phyloP scores from a whole-genome alignment of 1,140 invertebrate genomes.

The Theocolax elegans region DNA sequence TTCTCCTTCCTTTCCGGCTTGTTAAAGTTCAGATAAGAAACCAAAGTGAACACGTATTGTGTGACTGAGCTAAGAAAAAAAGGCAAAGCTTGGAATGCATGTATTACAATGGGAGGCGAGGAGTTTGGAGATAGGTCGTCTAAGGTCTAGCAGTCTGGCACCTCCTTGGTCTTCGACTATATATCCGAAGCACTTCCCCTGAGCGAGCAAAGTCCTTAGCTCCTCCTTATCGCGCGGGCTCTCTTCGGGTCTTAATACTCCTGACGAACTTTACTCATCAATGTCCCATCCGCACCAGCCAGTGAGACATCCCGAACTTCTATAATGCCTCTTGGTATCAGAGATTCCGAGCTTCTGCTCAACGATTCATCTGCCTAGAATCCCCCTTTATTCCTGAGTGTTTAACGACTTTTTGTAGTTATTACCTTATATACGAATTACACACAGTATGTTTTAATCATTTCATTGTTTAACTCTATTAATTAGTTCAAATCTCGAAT shows the following conservation, averaged over 20 bases:
- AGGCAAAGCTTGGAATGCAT: neutral
- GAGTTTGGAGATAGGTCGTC: conserved; percentile 5
- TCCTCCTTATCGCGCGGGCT: conserved; percentile 44
- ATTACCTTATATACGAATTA: too few species aligned
- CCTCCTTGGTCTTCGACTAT: neutral
- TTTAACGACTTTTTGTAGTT: too few species aligned
- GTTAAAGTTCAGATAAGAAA: conserved; percentile 36
- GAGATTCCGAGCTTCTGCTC: neutral
- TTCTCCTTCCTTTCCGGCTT: neutral
- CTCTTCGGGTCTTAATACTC: conserved; percentile 38
- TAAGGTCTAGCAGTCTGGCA: neutral
- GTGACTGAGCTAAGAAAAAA: neutral
- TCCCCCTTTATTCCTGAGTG: neutral
- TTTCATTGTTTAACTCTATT: too few species aligned
- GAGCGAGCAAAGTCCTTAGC: conserved; percentile 54
- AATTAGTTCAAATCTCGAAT: too few species aligned
- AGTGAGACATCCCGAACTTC: conserved; percentile 48
- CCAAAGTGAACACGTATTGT: conserved; percentile 2
- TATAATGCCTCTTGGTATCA: conserved; percentile 13
- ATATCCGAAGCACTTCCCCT: conserved; percentile 35
- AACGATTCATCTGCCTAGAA: conserved; percentile 13
- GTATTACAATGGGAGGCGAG: conserved; percentile 17
- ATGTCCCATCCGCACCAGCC: conserved; percentile 55
- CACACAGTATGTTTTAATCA: too few species aligned
- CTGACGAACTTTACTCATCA: conserved; percentile 59